These are phyloP conservation scores for Strigamia crassipes DNA, from an alignment of 2,888 invertebrate species.

Conservation along the genomic window DNA sequence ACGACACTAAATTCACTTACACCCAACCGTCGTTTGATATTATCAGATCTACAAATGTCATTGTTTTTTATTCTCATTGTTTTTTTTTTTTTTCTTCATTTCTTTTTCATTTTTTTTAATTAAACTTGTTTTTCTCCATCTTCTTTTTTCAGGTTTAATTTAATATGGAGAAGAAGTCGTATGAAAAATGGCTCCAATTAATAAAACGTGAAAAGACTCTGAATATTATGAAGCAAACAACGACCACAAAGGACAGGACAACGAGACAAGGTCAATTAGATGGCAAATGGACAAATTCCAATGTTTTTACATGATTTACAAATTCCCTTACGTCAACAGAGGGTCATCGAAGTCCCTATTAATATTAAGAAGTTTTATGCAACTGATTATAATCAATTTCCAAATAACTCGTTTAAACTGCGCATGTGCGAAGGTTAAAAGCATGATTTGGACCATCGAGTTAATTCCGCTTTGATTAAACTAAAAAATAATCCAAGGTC, in stretches of 20 bases:
- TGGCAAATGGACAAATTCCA: slow-evolving; percentile 1
- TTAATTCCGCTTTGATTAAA: too few relatives aligned
- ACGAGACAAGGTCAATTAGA: slow-evolving; percentile 17
- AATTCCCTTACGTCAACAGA: not conserved
- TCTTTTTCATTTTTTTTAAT: not conserved
- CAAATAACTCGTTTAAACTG: too few relatives aligned
- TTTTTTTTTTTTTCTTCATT: not conserved
- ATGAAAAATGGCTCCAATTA: slow-evolving; percentile 28
- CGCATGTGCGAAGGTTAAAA: too few relatives aligned
- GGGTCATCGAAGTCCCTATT: not conserved
- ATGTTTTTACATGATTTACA: not conserved
- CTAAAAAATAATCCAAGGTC: too few relatives aligned
- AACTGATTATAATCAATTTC: too few relatives aligned
- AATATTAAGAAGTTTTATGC: too few relatives aligned
- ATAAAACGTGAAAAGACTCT: slow-evolving; percentile 7
- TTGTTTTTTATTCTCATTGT: too few relatives aligned
- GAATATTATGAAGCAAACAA: slow-evolving; percentile 11
- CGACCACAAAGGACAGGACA: slow-evolving; percentile 20
- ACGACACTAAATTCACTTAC: slow-evolving; percentile 24
- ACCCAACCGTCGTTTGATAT: slow-evolving; percentile 21
- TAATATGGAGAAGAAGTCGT: slow-evolving; percentile 12
- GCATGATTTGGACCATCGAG: too few relatives aligned
- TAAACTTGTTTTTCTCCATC: slow-evolving; percentile 15
- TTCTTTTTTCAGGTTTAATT: not conserved
- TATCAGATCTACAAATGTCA: slow-evolving; percentile 20